Evolutionary conservation across 1,140 invertebrate genomes (phyloP).

Genomic region (Drosophila guanche): DNA sequence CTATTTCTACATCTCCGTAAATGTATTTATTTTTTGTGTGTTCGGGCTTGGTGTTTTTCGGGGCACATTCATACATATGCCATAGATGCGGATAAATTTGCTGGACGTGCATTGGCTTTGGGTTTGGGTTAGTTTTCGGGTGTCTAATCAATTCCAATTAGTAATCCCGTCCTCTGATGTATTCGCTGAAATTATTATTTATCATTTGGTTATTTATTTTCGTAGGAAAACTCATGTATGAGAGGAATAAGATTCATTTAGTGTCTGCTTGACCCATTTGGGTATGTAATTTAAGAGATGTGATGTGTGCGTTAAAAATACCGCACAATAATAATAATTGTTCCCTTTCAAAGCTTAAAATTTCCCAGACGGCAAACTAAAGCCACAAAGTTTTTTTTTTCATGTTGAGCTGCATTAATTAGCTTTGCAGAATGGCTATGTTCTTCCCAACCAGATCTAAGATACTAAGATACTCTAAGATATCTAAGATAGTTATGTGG

Average conservation of each 20-base stretch:
- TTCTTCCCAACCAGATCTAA: too few relatives aligned
- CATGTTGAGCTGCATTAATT: too few relatives aligned
- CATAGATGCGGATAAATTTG: conserved; percentile 80
- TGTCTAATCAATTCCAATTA: conserved; percentile 83
- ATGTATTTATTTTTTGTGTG: conserved; percentile 7
- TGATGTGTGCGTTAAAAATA: too few relatives aligned
- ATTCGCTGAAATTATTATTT: conserved; percentile 82
- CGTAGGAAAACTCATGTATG: conserved; percentile 19
- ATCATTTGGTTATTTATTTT: conserved; percentile 79
- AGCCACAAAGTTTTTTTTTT: too few relatives aligned
- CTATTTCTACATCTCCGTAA: conserved; percentile 36
- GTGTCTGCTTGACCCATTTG: conserved; percentile 2
- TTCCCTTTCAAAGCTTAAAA: too few relatives aligned
- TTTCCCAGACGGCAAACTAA: too few relatives aligned
- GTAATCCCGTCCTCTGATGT: conserved; percentile 78
- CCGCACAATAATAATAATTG: too few relatives aligned
- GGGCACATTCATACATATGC: conserved; percentile 63
- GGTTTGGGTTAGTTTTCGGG: conserved; percentile 26
- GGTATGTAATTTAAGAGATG: background rate
- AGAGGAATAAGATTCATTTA: conserved; percentile 8
- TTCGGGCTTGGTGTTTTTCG: background rate
- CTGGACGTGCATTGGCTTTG: conserved; percentile 68
- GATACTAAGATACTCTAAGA: too few relatives aligned
- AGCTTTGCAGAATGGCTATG: too few relatives aligned
- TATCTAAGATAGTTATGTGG: too few relatives aligned